These are phyloP conservation scores for Cremastinae sp. DNA, from an alignment of 2,888 invertebrate genomes.

Conservation along the genomic window DNA sequence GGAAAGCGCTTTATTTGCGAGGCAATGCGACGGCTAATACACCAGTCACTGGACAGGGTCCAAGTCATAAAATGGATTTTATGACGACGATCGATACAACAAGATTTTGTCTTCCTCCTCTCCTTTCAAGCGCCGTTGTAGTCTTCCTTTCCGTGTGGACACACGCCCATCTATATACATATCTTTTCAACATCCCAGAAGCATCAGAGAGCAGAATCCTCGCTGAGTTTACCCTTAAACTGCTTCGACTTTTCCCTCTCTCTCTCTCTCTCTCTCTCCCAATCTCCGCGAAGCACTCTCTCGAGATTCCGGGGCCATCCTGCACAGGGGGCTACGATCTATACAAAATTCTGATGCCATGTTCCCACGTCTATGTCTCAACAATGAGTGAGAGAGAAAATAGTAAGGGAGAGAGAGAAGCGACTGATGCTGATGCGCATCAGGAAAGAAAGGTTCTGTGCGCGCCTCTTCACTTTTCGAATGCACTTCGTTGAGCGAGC, in stretches of 20 bases:
- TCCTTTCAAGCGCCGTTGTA: slow-evolving; percentile 65
- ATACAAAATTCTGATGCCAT: slow-evolving; percentile 47
- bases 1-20: slow-evolving; percentile 79
- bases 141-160: slow-evolving; percentile 54
- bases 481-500: slow-evolving; percentile 67
- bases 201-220: slow-evolving; percentile 54
- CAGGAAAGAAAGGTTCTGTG: slow-evolving; percentile 28
- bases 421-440: slow-evolving; percentile 41
- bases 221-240: slow-evolving; percentile 51
- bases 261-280: slow-evolving; percentile 17
- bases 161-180: slow-evolving; percentile 7
- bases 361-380: slow-evolving; percentile 65
- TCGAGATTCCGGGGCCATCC: slow-evolving; percentile 38
- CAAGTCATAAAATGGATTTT: slow-evolving; percentile 80
- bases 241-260: slow-evolving; percentile 39
- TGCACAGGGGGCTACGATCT: slow-evolving; percentile 55
- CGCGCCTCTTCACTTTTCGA: slow-evolving; percentile 64
- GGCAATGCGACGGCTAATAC: slow-evolving; percentile 79
- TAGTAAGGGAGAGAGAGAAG: neutral
- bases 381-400: slow-evolving; percentile 17
- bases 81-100: slow-evolving; percentile 79
- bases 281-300: slow-evolving; percentile 38
- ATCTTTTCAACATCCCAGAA: slow-evolving; percentile 44
- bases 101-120: slow-evolving; percentile 71
- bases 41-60: slow-evolving; percentile 80